These are phyloP conservation scores for Arge pagana DNA, from an alignment of 2,888 invertebrate species.

Conservation along the genomic window DNA sequence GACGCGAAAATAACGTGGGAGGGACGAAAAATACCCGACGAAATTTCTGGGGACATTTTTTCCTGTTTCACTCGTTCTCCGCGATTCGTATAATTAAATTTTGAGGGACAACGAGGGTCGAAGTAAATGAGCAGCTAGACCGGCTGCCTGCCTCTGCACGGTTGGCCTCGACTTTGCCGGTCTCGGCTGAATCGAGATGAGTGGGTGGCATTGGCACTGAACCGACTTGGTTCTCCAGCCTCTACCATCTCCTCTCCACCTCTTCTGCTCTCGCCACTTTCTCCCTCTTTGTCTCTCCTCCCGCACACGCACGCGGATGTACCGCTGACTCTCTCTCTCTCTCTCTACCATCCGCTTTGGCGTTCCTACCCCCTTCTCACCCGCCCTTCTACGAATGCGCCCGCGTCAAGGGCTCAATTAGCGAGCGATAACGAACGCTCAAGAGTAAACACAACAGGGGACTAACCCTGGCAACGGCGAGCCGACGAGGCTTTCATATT, in stretches of 20 bases:
- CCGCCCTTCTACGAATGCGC: conserved; percentile 24
- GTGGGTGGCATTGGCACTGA: conserved; percentile 15
- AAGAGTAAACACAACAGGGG: conserved; percentile 36
- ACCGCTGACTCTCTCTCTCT: neutral
- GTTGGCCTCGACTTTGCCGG: conserved; percentile 10
- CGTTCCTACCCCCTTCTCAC: neutral
- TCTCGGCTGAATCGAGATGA: no score
- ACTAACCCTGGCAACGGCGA: conserved; percentile 22
- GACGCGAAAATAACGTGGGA: no score
- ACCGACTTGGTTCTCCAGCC: neutral
- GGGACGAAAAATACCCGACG: no score
- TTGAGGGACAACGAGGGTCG: conserved; percentile 33
- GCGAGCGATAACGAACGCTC: conserved; percentile 47
- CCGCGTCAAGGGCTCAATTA: conserved; percentile 44
- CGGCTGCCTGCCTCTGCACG: conserved; percentile 1
- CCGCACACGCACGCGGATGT: no score
- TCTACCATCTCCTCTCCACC: neutral
- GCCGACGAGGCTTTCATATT: conserved; percentile 27
- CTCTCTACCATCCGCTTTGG: neutral
- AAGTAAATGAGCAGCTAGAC: conserved; percentile 38
- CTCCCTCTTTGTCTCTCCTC: neutral
- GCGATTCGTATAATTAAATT: conserved; percentile 38
- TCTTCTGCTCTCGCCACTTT: neutral
- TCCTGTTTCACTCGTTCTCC: no score
- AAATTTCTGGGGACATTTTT: no score